A percentile compares a stretch with the other conserved stretches of the same genome.
Conservation (phyloP, 2,113 vertebrate species). For the Cryptomyrus ogoouensis region DNA sequence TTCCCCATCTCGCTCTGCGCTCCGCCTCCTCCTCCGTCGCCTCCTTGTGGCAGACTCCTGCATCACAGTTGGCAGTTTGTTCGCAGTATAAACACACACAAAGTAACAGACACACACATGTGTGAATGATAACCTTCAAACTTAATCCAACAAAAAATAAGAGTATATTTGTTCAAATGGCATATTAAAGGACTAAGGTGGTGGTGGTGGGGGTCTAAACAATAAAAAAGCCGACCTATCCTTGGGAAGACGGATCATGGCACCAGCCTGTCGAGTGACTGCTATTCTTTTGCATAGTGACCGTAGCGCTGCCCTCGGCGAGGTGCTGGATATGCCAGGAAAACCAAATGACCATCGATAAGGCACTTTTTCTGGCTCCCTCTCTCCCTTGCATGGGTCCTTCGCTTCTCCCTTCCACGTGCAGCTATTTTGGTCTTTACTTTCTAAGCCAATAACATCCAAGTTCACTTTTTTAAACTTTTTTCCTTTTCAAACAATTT, state of each 20-base stretch:
- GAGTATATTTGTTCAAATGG: slow-evolving; percentile 36
- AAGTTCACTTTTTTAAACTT: slow-evolving; percentile 42
- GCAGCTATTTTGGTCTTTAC: slow-evolving; percentile 51
- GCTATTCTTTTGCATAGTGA: slow-evolving; percentile 73
- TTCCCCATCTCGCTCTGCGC: not conserved
- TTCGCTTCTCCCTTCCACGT: not conserved
- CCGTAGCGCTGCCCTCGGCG: slow-evolving; percentile 35
- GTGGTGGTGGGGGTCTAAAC: slow-evolving; percentile 26
- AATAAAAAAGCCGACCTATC: slow-evolving; percentile 33
- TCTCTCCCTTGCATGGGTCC: not conserved
- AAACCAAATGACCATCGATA: slow-evolving; percentile 61
- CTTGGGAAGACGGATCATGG: slow-evolving; percentile 73
- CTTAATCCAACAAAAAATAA: slow-evolving; percentile 36
- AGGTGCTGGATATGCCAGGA: slow-evolving; percentile 62
- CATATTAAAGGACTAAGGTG: slow-evolving; percentile 36
- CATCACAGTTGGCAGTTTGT: slow-evolving; percentile 61
- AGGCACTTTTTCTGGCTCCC: slow-evolving; percentile 60
- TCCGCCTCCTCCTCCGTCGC: not conserved
- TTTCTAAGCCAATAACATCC: slow-evolving; percentile 54
- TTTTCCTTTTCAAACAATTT: slow-evolving; percentile 37
- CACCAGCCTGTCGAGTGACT: slow-evolving; percentile 70
- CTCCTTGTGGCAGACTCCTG: slow-evolving; percentile 46
- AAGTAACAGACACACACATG: slow-evolving; percentile 22
- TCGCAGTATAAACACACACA: slow-evolving; percentile 54
- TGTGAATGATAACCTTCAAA: slow-evolving; percentile 44